Evolutionary conservation across 1,140 invertebrate genomes (phyloP).

Genomic region (Orius insidiosus): DNA sequence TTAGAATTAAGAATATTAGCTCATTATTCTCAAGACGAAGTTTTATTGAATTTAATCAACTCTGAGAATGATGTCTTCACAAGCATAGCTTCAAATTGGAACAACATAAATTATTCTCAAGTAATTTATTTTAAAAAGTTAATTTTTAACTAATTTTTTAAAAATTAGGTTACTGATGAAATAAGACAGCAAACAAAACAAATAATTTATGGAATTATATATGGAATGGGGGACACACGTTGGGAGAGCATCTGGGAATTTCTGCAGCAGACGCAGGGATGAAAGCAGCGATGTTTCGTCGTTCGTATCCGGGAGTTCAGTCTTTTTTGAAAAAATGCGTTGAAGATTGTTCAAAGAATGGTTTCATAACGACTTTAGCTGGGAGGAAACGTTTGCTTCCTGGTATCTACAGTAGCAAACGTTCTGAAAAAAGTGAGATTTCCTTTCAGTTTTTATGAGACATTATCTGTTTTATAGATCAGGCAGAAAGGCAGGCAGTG

Average conservation of each 20-base stretch:
- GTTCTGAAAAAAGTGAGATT: constrained; percentile 37
- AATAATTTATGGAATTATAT: constrained; percentile 93
- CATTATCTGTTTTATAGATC: constrained; percentile 29
- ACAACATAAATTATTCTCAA: constrained; percentile 39
- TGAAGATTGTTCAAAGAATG: constrained; percentile 46
- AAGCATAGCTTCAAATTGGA: constrained; percentile 69
- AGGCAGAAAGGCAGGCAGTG: constrained; percentile 88
- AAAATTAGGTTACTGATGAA: constrained; percentile 45
- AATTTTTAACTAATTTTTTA: not conserved
- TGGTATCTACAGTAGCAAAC: constrained; percentile 46
- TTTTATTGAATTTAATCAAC: constrained; percentile 50
- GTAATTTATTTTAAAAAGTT: constrained; percentile 25
- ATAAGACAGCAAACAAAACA: constrained; percentile 78
- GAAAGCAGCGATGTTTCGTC: constrained; percentile 70
- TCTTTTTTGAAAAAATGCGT: constrained; percentile 47
- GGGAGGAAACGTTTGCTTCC: constrained; percentile 64
- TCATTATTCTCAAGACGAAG: constrained; percentile 68
- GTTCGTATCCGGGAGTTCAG: constrained; percentile 50
- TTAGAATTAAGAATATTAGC: constrained; percentile 85
- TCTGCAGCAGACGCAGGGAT: constrained; percentile 58
- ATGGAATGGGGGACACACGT: constrained; percentile 82
- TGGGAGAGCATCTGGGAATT: constrained; percentile 69
- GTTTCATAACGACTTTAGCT: constrained; percentile 69
- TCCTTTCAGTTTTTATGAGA: not conserved
- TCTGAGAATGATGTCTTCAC: constrained; percentile 69